Percentiles rank a stretch among this genome's conserved stretches.
phyloP scores from a whole-genome alignment of 2,113 vertebrate genomes.

The Tenebrosternarchus preto region DNA sequence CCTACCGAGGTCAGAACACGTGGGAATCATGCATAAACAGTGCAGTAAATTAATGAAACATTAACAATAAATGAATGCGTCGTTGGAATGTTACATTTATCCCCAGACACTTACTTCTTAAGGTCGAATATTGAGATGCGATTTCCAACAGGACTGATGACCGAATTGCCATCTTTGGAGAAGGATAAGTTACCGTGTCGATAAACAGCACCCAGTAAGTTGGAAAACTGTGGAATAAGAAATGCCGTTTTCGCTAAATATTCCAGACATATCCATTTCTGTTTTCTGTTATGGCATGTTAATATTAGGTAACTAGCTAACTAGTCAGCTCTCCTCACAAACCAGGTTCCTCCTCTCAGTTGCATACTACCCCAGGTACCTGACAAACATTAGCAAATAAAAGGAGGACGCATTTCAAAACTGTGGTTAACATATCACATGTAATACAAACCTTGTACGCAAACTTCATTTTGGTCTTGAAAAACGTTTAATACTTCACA shows the following conservation, averaged over 20 bases:
- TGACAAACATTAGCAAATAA: neutral
- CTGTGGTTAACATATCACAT: neutral
- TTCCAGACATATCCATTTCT: neutral
- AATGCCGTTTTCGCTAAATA: neutral
- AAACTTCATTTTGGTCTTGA: constrained; percentile 73
- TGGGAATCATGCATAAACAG: too few species aligned
- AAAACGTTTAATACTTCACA: constrained; percentile 8
- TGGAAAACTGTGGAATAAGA: constrained; percentile 82
- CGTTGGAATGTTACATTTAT: neutral
- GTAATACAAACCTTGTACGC: constrained; percentile 74
- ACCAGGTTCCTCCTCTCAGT: too few species aligned
- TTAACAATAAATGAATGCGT: neutral
- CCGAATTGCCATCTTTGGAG: constrained; percentile 83
- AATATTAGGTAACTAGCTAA: too few species aligned
- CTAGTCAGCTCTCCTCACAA: too few species aligned
- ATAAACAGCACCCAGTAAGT: constrained; percentile 91
- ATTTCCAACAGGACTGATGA: constrained; percentile 94
- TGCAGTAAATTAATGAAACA: neutral
- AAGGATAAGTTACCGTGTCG: constrained; percentile 89
- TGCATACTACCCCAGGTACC: too few species aligned
- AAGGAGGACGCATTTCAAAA: neutral
- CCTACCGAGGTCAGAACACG: neutral
- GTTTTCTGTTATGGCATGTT: too few species aligned
- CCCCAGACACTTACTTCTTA: constrained; percentile 81
- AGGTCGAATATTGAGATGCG: constrained; percentile 89